Evolutionary conservation across 2,797 vertebrate species (phyloP).

Genomic region (Denticeps clupeoides): DNA sequence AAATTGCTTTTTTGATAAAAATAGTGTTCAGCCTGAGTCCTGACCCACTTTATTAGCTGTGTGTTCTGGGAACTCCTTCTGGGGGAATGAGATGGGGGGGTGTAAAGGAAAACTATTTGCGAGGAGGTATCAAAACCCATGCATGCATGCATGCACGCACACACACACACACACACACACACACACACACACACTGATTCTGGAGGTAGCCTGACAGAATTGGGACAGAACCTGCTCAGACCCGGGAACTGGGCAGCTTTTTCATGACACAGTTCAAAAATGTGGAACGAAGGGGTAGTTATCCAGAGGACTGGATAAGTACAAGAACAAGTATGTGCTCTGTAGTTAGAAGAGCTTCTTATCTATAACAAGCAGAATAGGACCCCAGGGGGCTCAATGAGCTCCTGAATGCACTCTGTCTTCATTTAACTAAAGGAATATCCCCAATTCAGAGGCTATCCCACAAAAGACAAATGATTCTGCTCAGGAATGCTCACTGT

Average conservation of each 20-base stretch:
- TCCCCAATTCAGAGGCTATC: no score
- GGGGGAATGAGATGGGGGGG: no score
- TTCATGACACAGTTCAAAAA: constrained; percentile 16
- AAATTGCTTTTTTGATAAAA: constrained; percentile 65
- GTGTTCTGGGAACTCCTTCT: constrained; percentile 51
- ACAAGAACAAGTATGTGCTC: no score
- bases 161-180: not conserved
- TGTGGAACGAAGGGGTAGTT: constrained; percentile 5
- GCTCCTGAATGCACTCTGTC: no score
- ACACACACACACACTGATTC: constrained; percentile 7
- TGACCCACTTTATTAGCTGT: constrained; percentile 65
- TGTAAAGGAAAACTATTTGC: constrained; percentile 9
- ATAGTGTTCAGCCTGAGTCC: constrained; percentile 51
- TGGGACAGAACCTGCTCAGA: constrained; percentile 18
- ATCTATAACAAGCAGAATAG: no score
- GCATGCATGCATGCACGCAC: constrained; percentile 8
- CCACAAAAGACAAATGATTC: no score
- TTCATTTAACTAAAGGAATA: no score
- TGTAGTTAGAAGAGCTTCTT: no score
- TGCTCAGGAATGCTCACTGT: no score
- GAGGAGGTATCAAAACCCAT: not conserved
- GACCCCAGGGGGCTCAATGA: no score
- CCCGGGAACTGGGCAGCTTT: constrained; percentile 10
- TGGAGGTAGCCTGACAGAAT: constrained; percentile 25
- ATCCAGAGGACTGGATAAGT: no score